These are phyloP conservation scores for Corythornis madagascariensis DNA, from an alignment of 2,113 vertebrate species.

Conservation along the genomic window DNA sequence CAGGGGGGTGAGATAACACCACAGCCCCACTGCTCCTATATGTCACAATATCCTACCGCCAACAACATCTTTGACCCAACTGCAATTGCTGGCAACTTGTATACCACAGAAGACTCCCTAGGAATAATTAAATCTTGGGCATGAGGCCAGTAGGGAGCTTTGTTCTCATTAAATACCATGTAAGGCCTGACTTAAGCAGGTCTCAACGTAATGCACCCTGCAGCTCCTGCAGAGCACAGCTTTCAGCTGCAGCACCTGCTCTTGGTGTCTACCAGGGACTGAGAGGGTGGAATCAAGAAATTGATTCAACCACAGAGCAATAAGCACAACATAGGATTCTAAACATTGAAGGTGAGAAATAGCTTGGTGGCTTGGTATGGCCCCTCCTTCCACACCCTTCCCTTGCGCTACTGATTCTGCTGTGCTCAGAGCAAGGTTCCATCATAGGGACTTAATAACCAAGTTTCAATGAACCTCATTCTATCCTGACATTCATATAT, in stretches of 20 bases:
- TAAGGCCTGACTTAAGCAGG: background rate
- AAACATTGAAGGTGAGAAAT: background rate
- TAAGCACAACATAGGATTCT: background rate
- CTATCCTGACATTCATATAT: background rate
- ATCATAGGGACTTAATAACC: background rate
- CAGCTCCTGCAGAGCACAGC: background rate
- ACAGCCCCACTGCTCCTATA: fast-evolving
- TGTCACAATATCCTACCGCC: fast-evolving
- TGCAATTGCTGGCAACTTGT: background rate
- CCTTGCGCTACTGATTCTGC: background rate
- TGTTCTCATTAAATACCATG: background rate
- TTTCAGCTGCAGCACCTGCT: background rate
- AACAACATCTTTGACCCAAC: fast-evolving
- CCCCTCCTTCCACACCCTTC: background rate
- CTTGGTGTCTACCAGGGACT: no score
- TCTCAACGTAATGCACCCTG: fast-evolving
- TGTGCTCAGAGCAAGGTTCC: background rate
- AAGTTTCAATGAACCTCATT: background rate
- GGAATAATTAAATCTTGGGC: background rate
- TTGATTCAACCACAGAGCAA: background rate
- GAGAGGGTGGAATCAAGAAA: background rate
- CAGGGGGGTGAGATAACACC: background rate
- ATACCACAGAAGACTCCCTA: background rate
- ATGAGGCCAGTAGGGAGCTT: background rate
- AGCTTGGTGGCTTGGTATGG: background rate